phyloP scores from a whole-genome alignment of 2,888 invertebrate species.

The Tenthredo scrophulariae region DNA sequence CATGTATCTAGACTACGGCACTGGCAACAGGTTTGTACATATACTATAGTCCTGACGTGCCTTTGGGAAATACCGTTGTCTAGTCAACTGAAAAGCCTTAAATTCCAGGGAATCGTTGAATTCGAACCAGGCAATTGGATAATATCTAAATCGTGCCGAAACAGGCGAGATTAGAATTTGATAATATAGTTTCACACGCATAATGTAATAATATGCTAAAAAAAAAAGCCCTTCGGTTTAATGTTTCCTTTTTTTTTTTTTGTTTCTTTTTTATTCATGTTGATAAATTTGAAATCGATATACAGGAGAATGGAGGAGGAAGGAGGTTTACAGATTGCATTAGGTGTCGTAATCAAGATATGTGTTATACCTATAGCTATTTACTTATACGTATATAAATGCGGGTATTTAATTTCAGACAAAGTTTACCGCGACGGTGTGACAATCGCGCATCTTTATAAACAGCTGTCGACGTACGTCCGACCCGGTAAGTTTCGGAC shows the following conservation, averaged over 20 bases:
- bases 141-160: slow-evolving; percentile 23
- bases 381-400: background rate
- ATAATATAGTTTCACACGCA: background rate
- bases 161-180: background rate
- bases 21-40: slow-evolving; percentile 24
- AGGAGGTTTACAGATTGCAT: background rate
- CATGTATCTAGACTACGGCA: background rate
- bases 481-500: slow-evolving; percentile 37
- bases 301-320: background rate
- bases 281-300: background rate
- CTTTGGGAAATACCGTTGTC: slow-evolving; percentile 30
- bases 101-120: slow-evolving; percentile 29
- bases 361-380: background rate
- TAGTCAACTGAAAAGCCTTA: slow-evolving; percentile 34
- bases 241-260: background rate
- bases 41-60: slow-evolving; percentile 12
- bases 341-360: background rate
- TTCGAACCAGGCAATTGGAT: slow-evolving; percentile 31
- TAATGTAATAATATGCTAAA: background rate
- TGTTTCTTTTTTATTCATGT: background rate
- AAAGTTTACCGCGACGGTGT: background rate
- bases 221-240: background rate
- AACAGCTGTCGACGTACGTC: slow-evolving; percentile 37
- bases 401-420: slow-evolving; percentile 14
- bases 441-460: slow-evolving; percentile 12